Evolutionary conservation across 2,888 invertebrate genomes (phyloP), one percentile per base, ranked within the genome.

Genomic region (Hydraecia micacea): DNA sequence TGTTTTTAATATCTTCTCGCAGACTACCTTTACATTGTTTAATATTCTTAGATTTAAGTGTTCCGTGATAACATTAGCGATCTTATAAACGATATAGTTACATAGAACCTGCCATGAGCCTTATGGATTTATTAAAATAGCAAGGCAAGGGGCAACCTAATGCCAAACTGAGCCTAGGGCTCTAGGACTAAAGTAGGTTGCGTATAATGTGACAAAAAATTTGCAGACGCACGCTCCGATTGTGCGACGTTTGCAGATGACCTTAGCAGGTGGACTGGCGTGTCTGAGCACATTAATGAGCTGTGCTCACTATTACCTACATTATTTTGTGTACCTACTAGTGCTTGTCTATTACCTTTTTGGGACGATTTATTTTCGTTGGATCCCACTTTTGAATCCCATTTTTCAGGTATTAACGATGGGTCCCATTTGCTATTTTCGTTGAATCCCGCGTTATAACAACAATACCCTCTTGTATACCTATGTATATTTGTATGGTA

Each of bases 241-340:
- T 25, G 58, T n/a, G 49, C 49, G 58, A 36, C 5, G 65, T 66
- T 13, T 70, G 49, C 21, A 39, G 49, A 21, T 67, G 79, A 73
- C 73, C 80, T 80, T 63, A 68, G 8, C 46, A 32, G 73, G 36
- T 55, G 65, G 25, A 28, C 36, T 36, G 5, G 55, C 80, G 80
- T 80, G 80, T 32, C 68, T 4, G n/a, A 68, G 67, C 67, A 80
- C 62, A 39, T 21, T 58, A 58, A 73, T 68, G 67, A 49, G 52
- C 32, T 36, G 25, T 21, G 28, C 9, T n/a, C 42, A 60, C 66
- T n/a, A 21, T 46, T 39, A 79, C 36, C 25, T 28, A 49, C 28
- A 65, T 32, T 42, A 46, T 36, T 42, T 55, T n/a, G 75, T 49
- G 58, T 21, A 62, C 7, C 46, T 49, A 25, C 63, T 36, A 63